These are phyloP conservation scores for Carassius carassius DNA, from an alignment of 2,113 vertebrate genomes.

Conservation along the genomic window DNA sequence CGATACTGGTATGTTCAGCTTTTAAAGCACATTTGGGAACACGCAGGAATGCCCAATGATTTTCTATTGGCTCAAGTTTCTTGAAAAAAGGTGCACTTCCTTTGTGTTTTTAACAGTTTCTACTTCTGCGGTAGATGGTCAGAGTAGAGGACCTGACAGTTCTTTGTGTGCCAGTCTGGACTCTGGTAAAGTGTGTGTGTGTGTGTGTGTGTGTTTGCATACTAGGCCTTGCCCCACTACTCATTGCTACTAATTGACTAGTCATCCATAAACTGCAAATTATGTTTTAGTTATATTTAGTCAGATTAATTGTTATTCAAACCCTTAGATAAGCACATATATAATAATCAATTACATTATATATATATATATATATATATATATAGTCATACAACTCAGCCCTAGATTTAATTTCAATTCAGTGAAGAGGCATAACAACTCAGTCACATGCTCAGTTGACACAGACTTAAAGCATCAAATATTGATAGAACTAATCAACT, in stretches of 20 bases:
- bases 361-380: not conserved
- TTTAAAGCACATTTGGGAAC: not conserved
- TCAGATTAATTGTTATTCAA: not conserved
- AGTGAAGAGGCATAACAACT: not conserved
- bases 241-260: not conserved
- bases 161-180: constrained; percentile 59
- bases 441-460: not conserved
- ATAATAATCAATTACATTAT: not conserved
- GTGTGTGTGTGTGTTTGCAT: not conserved
- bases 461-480: not conserved
- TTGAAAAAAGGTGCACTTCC: constrained; percentile 9
- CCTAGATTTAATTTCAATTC: not conserved
- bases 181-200: constrained; percentile 58
- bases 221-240: not conserved
- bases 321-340: not conserved
- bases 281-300: not conserved
- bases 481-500: not conserved
- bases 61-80: not conserved
- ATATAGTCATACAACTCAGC: not conserved
- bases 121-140: constrained; percentile 54
- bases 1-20: constrained; percentile 69
- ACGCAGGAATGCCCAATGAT: not conserved
- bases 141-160: constrained; percentile 55
- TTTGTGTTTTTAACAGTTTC: constrained; percentile 54
- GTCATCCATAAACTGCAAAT: not conserved